These are phyloP conservation scores for Pseudococcus longispinus DNA, from an alignment of 2,888 invertebrate species.

Conservation along the genomic window DNA sequence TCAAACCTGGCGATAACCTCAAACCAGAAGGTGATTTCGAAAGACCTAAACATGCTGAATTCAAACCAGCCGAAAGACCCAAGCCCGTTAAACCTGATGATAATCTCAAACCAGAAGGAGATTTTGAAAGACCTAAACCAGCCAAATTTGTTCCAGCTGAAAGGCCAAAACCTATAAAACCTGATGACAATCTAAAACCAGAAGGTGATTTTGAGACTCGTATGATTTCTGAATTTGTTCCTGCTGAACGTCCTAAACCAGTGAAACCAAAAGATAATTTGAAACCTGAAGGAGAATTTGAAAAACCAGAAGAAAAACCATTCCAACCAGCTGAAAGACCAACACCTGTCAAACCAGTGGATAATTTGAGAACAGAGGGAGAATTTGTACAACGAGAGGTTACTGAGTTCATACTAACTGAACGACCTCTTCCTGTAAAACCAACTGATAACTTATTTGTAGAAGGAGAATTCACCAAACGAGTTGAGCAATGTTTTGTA, in stretches of 20 bases:
- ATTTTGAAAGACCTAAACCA: constrained; percentile 65
- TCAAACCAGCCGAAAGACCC: constrained; percentile 61
- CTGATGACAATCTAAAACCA: constrained; percentile 61
- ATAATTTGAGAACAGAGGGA: constrained; percentile 69
- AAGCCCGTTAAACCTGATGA: constrained; percentile 64
- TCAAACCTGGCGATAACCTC: constrained; percentile 66
- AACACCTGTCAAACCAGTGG: constrained; percentile 63
- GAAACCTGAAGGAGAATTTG: constrained; percentile 62
- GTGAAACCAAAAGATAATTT: constrained; percentile 63
- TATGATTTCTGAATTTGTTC: constrained; percentile 62
- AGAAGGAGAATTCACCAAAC: constrained; percentile 62
- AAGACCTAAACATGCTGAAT: constrained; percentile 63
- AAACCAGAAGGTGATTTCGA: constrained; percentile 68
- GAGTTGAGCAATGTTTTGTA: constrained; percentile 60
- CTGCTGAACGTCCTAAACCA: constrained; percentile 64
- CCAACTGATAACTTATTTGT: constrained; percentile 67
- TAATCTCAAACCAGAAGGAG: constrained; percentile 68
- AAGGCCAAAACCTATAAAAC: constrained; percentile 64
- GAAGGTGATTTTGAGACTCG: constrained; percentile 65
- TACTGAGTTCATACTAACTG: constrained; percentile 64
- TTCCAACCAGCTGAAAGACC: constrained; percentile 61
- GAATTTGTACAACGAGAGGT: constrained; percentile 66
- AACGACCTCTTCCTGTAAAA: constrained; percentile 64
- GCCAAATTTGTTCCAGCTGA: constrained; percentile 60
- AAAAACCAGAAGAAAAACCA: constrained; percentile 61